These are phyloP conservation scores for Gymnorhina tibicen DNA, from an alignment of 2,113 vertebrate species.

Conservation along the genomic window DNA sequence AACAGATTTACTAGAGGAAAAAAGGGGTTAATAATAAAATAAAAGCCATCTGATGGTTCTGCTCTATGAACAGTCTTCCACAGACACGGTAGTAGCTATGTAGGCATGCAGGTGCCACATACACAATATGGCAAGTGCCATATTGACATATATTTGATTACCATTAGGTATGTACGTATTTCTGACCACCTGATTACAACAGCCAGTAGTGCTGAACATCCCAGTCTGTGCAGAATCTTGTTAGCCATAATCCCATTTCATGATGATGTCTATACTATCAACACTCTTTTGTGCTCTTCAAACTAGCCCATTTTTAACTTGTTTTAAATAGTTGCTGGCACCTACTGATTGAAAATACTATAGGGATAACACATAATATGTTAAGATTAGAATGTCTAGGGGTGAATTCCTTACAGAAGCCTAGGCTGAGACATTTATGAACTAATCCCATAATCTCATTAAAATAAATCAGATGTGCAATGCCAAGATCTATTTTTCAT, in stretches of 20 bases:
- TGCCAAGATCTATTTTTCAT: not conserved
- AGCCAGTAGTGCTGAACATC: not conserved
- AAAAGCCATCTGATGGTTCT: not conserved
- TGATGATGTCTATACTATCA: not conserved
- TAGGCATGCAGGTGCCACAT: not conserved
- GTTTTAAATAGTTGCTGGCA: not conserved
- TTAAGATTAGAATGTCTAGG: not conserved
- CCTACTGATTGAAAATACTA: not conserved
- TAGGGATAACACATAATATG: not conserved
- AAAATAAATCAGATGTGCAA: not conserved
- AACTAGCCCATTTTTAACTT: not conserved
- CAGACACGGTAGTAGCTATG: accelerated
- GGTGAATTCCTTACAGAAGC: not conserved
- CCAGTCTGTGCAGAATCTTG: not conserved
- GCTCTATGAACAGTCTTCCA: not conserved
- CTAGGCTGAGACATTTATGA: not conserved
- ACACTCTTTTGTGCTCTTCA: not conserved
- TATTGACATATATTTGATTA: not conserved
- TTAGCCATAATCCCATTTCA: not conserved
- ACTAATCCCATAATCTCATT: not conserved
- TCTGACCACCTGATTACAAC: not conserved
- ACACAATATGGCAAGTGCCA: not conserved
- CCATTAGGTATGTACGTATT: not conserved
- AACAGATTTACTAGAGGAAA: not conserved
- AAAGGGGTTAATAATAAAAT: not conserved